phyloP scores from a whole-genome alignment of 1,140 invertebrate genomes.

The Drosophila kurseongensis region DNA sequence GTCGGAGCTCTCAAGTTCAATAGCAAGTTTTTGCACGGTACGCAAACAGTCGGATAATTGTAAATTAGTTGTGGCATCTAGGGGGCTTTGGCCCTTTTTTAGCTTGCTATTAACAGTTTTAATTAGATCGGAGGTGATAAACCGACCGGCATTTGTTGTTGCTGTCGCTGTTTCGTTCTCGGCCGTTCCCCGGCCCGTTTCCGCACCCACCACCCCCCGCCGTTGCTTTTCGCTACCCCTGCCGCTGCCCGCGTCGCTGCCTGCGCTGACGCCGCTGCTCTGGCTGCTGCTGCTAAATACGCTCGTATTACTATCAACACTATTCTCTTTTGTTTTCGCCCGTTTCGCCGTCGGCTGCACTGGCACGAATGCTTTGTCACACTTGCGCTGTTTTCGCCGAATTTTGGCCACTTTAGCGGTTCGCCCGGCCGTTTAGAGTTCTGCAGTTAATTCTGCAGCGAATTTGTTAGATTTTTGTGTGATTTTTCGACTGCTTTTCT shows the following conservation, averaged over 20 bases:
- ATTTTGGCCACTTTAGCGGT: conserved; percentile 76
- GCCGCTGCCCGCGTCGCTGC: conserved; percentile 25
- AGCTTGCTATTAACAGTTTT: conserved; percentile 55
- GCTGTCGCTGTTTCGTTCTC: conserved; percentile 47
- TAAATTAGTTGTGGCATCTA: conserved; percentile 54
- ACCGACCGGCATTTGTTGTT: conserved; percentile 50
- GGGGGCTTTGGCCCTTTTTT: conserved; percentile 52
- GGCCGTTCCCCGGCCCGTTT: conserved; percentile 72
- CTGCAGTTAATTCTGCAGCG: conserved; percentile 34
- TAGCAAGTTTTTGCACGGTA: conserved; percentile 71
- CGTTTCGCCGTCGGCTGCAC: conserved; percentile 65
- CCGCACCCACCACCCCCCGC: conserved; percentile 27
- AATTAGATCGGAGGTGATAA: conserved; percentile 17
- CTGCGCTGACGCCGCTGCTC: conserved; percentile 22
- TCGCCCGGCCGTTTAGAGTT: conserved; percentile 1
- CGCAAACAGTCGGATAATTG: conserved; percentile 57
- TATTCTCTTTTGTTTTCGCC: conserved; percentile 81
- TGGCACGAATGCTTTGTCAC: conserved; percentile 74
- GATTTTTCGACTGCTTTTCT: conserved; percentile 47
- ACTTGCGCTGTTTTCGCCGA: conserved; percentile 79
- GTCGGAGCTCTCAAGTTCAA: conserved; percentile 49
- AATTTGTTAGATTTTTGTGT: conserved; percentile 33
- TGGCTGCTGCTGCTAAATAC: conserved; percentile 60
- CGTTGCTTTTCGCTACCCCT: conserved; percentile 4
- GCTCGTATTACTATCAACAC: conserved; percentile 76